Evolutionary conservation across 2,888 invertebrate species (phyloP).

Genomic region (Venusia cambrica): DNA sequence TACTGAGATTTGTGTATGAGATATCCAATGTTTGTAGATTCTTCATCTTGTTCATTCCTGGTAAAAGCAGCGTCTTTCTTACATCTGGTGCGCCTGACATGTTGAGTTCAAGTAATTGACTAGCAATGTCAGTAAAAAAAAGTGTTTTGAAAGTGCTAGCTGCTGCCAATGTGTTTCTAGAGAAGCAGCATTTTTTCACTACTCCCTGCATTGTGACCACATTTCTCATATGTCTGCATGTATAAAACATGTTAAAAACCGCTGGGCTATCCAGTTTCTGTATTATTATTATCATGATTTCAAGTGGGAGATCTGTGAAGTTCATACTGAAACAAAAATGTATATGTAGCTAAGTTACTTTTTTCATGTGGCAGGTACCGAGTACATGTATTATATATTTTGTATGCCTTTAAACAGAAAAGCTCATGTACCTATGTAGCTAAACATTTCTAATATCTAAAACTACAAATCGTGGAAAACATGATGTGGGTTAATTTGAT

Average conservation of each 20-base stretch:
- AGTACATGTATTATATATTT: too few relatives aligned
- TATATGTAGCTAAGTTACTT: too few relatives aligned
- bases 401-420: too few relatives aligned
- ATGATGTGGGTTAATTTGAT: too few relatives aligned
- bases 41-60: slow-evolving; percentile 47
- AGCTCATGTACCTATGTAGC: too few relatives aligned
- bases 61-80: slow-evolving; percentile 42
- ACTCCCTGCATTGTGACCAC: slow-evolving; percentile 43
- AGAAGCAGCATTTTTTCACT: slow-evolving; percentile 46
- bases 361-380: too few relatives aligned
- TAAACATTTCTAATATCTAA: too few relatives aligned
- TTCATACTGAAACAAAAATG: slow-evolving; percentile 35
- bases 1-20: slow-evolving; percentile 53
- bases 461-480: too few relatives aligned
- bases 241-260: slow-evolving; percentile 43
- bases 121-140: slow-evolving; percentile 52
- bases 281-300: slow-evolving; percentile 58
- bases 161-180: slow-evolving; percentile 47
- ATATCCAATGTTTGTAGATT: slow-evolving; percentile 52
- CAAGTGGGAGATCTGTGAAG: slow-evolving; percentile 51
- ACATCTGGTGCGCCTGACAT: slow-evolving; percentile 53
- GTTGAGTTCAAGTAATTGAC: slow-evolving; percentile 47
- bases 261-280: slow-evolving; percentile 48
- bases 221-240: slow-evolving; percentile 41
- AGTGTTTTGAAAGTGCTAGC: slow-evolving; percentile 43